Evolutionary conservation across 1,140 invertebrate genomes (phyloP), one percentile per base, ranked within the genome.

Genomic region (Leptestheria dahalacensis): DNA sequence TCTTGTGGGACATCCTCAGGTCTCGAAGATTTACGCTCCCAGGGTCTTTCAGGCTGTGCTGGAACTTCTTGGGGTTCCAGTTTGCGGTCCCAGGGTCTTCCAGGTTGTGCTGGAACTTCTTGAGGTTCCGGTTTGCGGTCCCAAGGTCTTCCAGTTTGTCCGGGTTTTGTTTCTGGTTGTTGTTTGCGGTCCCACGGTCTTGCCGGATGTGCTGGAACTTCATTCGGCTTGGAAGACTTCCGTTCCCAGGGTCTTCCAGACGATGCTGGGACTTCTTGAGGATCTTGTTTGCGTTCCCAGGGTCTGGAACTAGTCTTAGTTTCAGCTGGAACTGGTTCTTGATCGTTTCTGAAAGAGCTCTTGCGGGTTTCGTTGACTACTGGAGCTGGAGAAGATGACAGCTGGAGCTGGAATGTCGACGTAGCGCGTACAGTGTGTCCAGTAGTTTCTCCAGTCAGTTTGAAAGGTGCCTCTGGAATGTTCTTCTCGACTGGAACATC

Each of bases 321-420:
- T n/a, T n/a, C n/a, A n/a, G n/a, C n/a, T n/a, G n/a, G n/a, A n/a
- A n/a, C n/a, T n/a, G n/a, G n/a, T n/a, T n/a, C n/a, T n/a, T n/a
- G n/a, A n/a, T n/a, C n/a, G n/a, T n/a, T n/a, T n/a, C n/a, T n/a
- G n/a, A n/a, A n/a, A n/a, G n/a, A n/a, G n/a, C n/a, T n/a, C n/a
- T n/a, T n/a, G n/a, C n/a, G n/a, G n/a, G 33, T 6, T 41, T 41
- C 33, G 6, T 41, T 41, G 6, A 41, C 6, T 41, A 6, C 6
- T 24, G 53, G 24, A 47, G 15, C 20, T 12, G 56, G 41, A 1
- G 54, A 10, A 9, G n/a, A 28, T 33, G 21, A 20, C 26, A 47
- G 47, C 47, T 58, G 56, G 3, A 60, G 24, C 28, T 60, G 58
- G 48, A 60, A 60, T 49, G 58, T 60, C 9, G 58, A 60, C 2